Evolutionary conservation across 2,797 vertebrate species (phyloP), one percentile per base, ranked within the genome.

Genomic region (Picus viridis): DNA sequence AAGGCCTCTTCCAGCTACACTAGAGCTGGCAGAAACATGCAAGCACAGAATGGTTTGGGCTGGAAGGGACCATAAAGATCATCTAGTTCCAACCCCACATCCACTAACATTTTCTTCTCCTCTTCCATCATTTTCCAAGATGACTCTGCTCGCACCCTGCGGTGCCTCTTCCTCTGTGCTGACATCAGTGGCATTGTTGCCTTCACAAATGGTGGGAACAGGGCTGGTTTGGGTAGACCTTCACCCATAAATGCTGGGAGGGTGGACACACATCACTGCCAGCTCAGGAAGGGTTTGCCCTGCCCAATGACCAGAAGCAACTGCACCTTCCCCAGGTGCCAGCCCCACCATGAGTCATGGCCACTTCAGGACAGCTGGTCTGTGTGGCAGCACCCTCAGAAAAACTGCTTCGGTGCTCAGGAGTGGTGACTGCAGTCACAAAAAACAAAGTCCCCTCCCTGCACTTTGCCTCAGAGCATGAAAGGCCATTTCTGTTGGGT

Each of bases 301-400:
- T 70, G 53, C 39, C 57, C n/a, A 32, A 23, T 51, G 49, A 51
- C 49, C 7, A 20, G 49, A 41, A 16, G n/a, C 6, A 3, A 17
- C 51, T 13, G 6, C 57, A 30, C 47, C 62, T 41, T 34, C 29
- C 53, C 16, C 1, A 56, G 39, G 17, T 14, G 26, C 27, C 63
- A 4, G 41, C 19, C 41, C 43, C 3, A 1, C 0, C 0, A 0
- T 12, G 23, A 30, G 23, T 36, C 17, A 10, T 30, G 56, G 41
- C 57, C 30, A 0, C 67, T 32, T n/a, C 30, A 8, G 29, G 30
- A 47, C 72, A 39, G 15, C 26, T 1, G 2, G 63, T 47, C 34
- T 19, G 4, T 2, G 4, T 62, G 36, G 26, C 6, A 4, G 6
- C 53, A 11, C 1, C 2, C 59, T 7, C 62, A 10, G 53, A 70